These are phyloP conservation scores for Laterallus jamaicensis DNA, from an alignment of 2,113 vertebrate genomes.

Conservation along the genomic window DNA sequence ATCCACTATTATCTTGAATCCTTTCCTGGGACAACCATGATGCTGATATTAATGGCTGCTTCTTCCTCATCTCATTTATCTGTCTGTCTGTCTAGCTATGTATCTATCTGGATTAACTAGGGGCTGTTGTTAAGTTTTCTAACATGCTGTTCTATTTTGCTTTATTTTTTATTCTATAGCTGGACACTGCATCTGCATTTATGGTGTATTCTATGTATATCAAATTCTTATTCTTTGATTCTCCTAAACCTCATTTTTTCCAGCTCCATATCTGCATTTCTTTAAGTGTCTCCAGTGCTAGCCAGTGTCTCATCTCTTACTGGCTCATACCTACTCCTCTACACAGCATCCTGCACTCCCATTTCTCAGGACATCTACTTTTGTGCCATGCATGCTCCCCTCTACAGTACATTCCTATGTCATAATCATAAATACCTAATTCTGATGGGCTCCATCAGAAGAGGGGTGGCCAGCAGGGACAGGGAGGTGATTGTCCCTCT, in stretches of 20 bases:
- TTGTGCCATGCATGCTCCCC: background rate
- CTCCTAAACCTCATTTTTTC: background rate
- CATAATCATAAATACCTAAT: background rate
- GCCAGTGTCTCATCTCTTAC: background rate
- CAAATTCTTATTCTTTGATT: background rate
- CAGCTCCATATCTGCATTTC: background rate
- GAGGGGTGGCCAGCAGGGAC: too few relatives aligned
- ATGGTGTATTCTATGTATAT: background rate
- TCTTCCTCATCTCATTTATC: background rate
- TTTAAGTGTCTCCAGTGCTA: background rate
- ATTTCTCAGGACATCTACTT: background rate
- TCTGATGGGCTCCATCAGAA: too few relatives aligned
- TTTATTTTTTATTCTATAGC: background rate
- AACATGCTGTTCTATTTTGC: background rate
- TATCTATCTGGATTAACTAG: background rate
- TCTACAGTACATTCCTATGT: background rate
- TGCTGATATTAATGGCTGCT: background rate
- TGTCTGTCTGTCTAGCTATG: too few relatives aligned
- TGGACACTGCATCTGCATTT: background rate
- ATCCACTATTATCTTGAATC: background rate
- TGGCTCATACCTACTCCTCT: background rate
- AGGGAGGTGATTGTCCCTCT: too few relatives aligned
- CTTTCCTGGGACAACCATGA: accelerated
- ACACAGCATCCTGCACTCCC: background rate
- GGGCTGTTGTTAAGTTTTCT: background rate